Base-by-base conservation (phyloP, 2,888 invertebrate species). In the Prionchulus punctatus region DNA sequence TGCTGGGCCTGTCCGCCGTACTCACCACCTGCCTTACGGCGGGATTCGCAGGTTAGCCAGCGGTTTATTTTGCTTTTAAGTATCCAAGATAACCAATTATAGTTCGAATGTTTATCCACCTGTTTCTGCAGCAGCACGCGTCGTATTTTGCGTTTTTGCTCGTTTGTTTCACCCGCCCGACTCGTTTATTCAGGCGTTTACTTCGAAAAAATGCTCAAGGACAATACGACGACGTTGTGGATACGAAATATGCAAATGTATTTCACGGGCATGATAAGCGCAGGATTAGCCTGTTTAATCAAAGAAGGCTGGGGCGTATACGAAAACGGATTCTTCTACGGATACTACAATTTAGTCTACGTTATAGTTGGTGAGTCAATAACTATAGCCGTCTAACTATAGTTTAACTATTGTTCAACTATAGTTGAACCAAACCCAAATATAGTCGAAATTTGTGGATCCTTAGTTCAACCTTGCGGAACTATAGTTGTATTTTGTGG, bases 241-340 rank as follows among this genome's bases (percentile, higher is more conserved):
- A 62, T 71, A 51, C 61, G 71, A 25, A 70, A 70, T 56, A 59
- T 70, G 62, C 70, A 71, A 59, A 67, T 70, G 67, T 71, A 71
- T 61, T 62, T 63, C 23, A 69, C 67, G 55, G 70, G 70, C 47
- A 61, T 68, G 56, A 60, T 69, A 1, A 64, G 63, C 42, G 65
- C 70, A 1, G 56, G 56, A 2, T 55, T 70, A 36, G 67, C 63
- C 15, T 63, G 60, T 43, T 31, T 65, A 47, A 43, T 65, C 31
- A 62, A 60, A 4, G 70, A 71, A 43, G 59, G 52, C n/a, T 43
- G 47, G 7, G 53, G 55, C 21, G 64, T 70, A 49, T 31, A 47
- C 3, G 56, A 61, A 27, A 61, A 62, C 30, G 71, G 70, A 21
- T 69, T 71, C 61, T 67, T 70, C 61, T 61, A 60, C 55, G 70